These are phyloP conservation scores for Plebejus anna DNA, from an alignment of 2,888 invertebrate species.

Conservation along the genomic window DNA sequence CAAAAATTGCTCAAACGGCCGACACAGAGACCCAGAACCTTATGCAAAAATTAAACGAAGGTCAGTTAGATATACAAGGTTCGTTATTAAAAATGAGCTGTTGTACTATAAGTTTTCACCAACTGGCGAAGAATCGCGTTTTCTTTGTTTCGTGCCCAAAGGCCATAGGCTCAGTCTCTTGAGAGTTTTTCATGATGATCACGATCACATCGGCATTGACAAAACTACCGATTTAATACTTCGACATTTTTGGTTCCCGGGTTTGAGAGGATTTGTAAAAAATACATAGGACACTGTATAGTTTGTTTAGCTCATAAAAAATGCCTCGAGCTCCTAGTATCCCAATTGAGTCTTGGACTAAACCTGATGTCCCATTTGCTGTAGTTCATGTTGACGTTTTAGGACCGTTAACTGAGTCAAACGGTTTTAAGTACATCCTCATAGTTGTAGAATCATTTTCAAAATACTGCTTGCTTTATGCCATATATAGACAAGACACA, in stretches of 20 bases:
- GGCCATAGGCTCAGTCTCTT: slow-evolving; percentile 1
- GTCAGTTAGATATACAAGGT: too few species aligned
- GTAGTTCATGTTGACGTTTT: slow-evolving; percentile 29
- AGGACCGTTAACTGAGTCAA: slow-evolving; percentile 30
- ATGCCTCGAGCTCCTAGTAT: not conserved
- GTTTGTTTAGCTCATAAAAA: slow-evolving; percentile 1
- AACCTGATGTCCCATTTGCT: slow-evolving; percentile 21
- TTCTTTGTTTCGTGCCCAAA: not conserved
- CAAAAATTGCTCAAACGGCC: slow-evolving; percentile 35
- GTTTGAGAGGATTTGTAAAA: slow-evolving; percentile 1
- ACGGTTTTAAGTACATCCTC: slow-evolving; percentile 24
- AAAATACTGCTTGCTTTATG: slow-evolving; percentile 32
- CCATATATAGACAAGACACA: slow-evolving; percentile 31
- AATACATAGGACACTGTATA: not conserved
- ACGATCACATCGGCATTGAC: slow-evolving; percentile 11
- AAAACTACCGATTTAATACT: not conserved
- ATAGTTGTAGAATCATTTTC: slow-evolving; percentile 33
- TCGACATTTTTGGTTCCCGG: not conserved
- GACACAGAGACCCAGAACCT: slow-evolving; percentile 16
- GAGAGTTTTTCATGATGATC: not conserved
- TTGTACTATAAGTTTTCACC: too few species aligned
- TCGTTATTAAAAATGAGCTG: too few species aligned
- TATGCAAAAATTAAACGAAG: not conserved
- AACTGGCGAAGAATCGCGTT: too few species aligned
- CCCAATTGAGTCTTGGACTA: slow-evolving; percentile 1